phyloP scores from a whole-genome alignment of 2,888 invertebrate genomes.

The Paralinhomoeus sp. region DNA sequence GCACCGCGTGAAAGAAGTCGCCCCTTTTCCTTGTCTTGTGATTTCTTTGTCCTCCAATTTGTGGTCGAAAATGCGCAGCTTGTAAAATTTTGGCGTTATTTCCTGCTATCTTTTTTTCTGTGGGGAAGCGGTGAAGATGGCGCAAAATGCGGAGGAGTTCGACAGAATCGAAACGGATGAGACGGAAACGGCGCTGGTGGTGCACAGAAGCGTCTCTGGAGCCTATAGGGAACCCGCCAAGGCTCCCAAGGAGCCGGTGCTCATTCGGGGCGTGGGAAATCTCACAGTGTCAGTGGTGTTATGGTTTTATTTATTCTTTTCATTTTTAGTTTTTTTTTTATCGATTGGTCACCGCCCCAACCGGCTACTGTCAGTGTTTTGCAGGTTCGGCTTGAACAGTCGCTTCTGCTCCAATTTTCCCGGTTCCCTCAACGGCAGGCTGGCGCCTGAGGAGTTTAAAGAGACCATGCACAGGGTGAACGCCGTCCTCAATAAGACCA shows the following conservation, averaged over 20 bases:
- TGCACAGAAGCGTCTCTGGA: too few species aligned
- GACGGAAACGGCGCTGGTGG: too few species aligned
- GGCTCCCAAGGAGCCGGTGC: slow-evolving; percentile 58
- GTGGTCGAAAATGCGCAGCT: too few species aligned
- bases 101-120: too few species aligned
- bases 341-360: neutral
- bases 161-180: too few species aligned
- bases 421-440: slow-evolving; percentile 56
- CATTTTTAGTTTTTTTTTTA: neutral
- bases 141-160: too few species aligned
- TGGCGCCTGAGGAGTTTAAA: slow-evolving; percentile 89
- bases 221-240: neutral
- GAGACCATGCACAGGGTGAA: slow-evolving; percentile 78
- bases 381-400: slow-evolving; percentile 89
- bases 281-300: slow-evolving; percentile 67
- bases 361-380: neutral
- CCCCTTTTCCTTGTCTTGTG: too few species aligned
- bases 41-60: too few species aligned
- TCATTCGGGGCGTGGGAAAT: slow-evolving; percentile 81
- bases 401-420: slow-evolving; percentile 85
- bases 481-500: slow-evolving; percentile 42
- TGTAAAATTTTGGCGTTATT: too few species aligned
- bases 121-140: too few species aligned
- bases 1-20: too few species aligned
- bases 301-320: neutral